Base-by-base conservation (phyloP, 1,140 invertebrate species). In the Leptinotarsa texana region DNA sequence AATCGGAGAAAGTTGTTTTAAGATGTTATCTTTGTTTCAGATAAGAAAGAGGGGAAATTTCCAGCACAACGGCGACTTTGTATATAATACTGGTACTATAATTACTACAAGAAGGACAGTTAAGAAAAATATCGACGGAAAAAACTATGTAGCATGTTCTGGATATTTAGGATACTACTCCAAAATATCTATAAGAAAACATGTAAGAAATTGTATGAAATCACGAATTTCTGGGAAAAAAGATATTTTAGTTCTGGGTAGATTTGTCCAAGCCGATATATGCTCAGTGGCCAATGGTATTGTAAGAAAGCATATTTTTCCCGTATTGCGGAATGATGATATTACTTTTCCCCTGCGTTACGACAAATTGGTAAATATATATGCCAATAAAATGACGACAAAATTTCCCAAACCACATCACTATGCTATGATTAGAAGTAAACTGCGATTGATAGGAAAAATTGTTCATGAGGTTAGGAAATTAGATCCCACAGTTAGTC, bases 111-210 rank as follows among this genome's bases (percentile, higher is more conserved):
- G 63, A 13, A 21, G 24, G 21, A 21, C 13, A 27, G 24, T 17
- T 22, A 65, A 22, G 21, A 21, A 27, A 65, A 65, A 22, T 27
- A 21, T 13, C 24, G 18, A 22, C 27, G 27, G 27, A 33, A 33
- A 33, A 33, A 33, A 33, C 27, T 65, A 65, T 65, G 24, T 65
- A 13, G n/a, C 69, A 18, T 73, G 72, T 48, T 24, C 72, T 15
- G 42, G 17, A 47, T 73, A 47, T 66, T 63, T 63, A 18, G 72
- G 72, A 33, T 73, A 66, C 24, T 73, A 73, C 63, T 47, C n/a
- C 27, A 63, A 66, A 66, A 17, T 65, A 27, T 42, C 18, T 33
- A 33, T 73, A 18, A n/a, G 72, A n/a, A 61, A 65, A 17, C 63
- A 73, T 47, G 47, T n/a, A 48, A 21, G 24, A 47, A 27, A 47